Conservation (phyloP, 2,113 vertebrate genomes). For the Sebastes schlegelii region DNA sequence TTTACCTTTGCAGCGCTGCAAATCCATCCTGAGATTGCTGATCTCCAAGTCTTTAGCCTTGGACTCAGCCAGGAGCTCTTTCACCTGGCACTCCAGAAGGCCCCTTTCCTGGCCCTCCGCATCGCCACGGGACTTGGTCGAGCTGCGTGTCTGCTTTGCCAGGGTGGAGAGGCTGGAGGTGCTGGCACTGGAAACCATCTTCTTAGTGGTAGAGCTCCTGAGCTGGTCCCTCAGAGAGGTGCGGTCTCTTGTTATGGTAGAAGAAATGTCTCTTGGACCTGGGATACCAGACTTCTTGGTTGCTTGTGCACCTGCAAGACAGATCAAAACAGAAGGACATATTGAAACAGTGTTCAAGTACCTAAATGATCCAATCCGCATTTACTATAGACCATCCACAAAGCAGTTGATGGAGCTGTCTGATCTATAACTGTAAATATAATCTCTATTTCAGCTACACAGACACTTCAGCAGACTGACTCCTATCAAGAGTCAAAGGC, state of each 20-base stretch:
- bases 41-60: constrained; percentile 97
- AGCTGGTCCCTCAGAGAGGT: constrained; percentile 86
- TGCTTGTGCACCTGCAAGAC: constrained; percentile 83
- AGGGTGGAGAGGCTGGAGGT: constrained; percentile 89
- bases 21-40: constrained; percentile 90
- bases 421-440: constrained; percentile 4
- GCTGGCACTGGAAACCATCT: constrained; percentile 89
- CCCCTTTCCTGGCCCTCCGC: constrained; percentile 86
- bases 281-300: constrained; percentile 94
- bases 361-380: not conserved
- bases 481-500: not conserved
- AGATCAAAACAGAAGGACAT: constrained; percentile 19
- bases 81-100: constrained; percentile 91
- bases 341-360: constrained; percentile 4
- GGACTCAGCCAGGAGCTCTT: constrained; percentile 93
- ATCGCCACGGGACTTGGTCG: constrained; percentile 87
- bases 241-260: constrained; percentile 87
- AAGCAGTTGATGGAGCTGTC: not conserved
- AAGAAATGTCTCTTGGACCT: constrained; percentile 88
- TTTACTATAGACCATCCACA: not conserved
- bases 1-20: constrained; percentile 89
- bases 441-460: not conserved
- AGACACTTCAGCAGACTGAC: not conserved
- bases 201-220: constrained; percentile 82
- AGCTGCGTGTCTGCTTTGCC: constrained; percentile 86